These are phyloP conservation scores for Mallateleia sp. DNA, from an alignment of 2,888 invertebrate species.

Conservation along the genomic window DNA sequence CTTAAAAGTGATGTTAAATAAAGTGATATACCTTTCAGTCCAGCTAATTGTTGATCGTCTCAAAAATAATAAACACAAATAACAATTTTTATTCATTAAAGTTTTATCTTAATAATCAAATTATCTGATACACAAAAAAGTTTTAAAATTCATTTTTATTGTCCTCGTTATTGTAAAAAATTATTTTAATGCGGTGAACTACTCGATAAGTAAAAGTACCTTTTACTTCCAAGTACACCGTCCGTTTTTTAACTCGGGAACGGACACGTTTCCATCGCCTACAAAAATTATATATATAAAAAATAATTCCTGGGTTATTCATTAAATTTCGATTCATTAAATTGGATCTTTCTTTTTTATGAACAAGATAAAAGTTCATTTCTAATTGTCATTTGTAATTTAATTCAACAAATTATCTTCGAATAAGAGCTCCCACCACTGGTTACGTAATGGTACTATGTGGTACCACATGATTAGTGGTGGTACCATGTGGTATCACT, in stretches of 20 bases:
- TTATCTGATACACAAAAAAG: too few relatives aligned
- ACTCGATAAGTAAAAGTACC: constrained; percentile 79
- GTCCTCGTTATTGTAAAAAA: too few relatives aligned
- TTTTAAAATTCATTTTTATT: too few relatives aligned
- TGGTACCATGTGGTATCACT: too few relatives aligned
- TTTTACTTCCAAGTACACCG: constrained; percentile 79
- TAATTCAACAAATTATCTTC: too few relatives aligned
- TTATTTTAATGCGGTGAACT: constrained; percentile 70
- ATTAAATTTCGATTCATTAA: constrained; percentile 44
- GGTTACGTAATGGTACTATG: too few relatives aligned
- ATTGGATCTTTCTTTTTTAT: too few relatives aligned
- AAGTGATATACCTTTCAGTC: constrained; percentile 60
- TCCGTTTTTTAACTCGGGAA: constrained; percentile 76
- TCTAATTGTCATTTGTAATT: too few relatives aligned
- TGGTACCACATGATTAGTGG: too few relatives aligned
- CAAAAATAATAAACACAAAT: constrained; percentile 59
- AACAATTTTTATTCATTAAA: too few relatives aligned
- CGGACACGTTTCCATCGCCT: constrained; percentile 76
- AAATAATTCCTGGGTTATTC: constrained; percentile 58
- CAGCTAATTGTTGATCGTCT: constrained; percentile 59
- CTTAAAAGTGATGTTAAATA: constrained; percentile 31
- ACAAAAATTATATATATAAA: constrained; percentile 74
- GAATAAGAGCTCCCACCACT: too few relatives aligned
- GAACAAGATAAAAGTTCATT: constrained; percentile 65
- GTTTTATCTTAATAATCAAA: too few relatives aligned